Percentiles rank a stretch among this genome's conserved stretches.
Evolutionary conservation across 2,797 vertebrate species (phyloP).

Genomic region (Arrhamphus sclerolepis): DNA sequence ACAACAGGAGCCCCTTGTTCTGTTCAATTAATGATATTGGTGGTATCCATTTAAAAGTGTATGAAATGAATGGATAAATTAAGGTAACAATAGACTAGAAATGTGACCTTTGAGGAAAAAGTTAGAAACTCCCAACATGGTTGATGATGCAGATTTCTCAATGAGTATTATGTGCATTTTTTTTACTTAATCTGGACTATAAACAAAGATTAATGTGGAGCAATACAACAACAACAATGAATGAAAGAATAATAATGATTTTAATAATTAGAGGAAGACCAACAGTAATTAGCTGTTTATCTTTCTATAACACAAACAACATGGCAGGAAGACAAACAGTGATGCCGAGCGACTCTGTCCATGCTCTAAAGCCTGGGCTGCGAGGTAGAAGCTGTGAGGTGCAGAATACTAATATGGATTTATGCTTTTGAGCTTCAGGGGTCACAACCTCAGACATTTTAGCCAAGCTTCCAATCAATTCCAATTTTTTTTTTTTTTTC

Average conservation of each 20-base stretch:
- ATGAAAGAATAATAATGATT: background rate
- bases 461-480: slow-evolving; percentile 77
- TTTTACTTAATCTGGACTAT: background rate
- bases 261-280: background rate
- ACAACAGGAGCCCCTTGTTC: background rate
- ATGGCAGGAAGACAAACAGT: slow-evolving; percentile 20
- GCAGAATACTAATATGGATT: slow-evolving; percentile 71
- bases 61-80: slow-evolving; percentile 26
- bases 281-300: background rate
- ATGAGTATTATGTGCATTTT: background rate
- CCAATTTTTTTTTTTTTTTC: slow-evolving; percentile 76
- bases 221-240: background rate
- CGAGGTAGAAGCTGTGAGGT: slow-evolving; percentile 35
- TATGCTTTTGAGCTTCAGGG: slow-evolving; percentile 67
- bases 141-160: background rate
- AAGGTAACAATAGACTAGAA: slow-evolving; percentile 8
- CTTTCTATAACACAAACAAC: too few species aligned
- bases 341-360: slow-evolving; percentile 64
- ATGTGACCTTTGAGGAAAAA: slow-evolving; percentile 1
- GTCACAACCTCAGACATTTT: slow-evolving; percentile 74
- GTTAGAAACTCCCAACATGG: background rate
- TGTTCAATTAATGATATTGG: slow-evolving; percentile 10
- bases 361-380: slow-evolving; percentile 56
- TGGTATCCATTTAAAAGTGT: slow-evolving; percentile 24
- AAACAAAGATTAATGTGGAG: too few species aligned